phyloP scores from a whole-genome alignment of 2,113 vertebrate genomes.

The Tachysurus vachellii region DNA sequence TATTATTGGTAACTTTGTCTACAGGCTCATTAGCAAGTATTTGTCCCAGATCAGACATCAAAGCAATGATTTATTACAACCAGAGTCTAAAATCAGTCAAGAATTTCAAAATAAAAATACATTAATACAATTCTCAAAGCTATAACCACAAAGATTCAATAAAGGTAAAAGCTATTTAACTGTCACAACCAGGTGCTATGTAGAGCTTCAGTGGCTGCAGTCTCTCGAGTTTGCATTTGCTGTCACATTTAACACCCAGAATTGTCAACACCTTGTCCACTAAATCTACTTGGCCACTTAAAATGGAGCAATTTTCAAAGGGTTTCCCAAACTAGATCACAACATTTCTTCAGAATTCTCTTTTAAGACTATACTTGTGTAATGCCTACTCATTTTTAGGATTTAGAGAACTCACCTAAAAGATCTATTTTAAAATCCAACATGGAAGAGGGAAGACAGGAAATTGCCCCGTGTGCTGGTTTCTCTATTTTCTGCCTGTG shows the following conservation, averaged over 20 bases:
- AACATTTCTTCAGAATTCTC: constrained; percentile 4
- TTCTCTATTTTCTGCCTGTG: constrained; percentile 34
- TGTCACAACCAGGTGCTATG: constrained; percentile 21
- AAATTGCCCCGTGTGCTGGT: constrained; percentile 1
- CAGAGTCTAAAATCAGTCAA: neutral
- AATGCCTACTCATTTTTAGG: neutral
- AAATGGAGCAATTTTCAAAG: neutral
- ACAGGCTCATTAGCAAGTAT: constrained; percentile 24
- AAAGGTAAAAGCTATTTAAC: neutral
- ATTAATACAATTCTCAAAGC: neutral
- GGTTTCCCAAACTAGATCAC: neutral
- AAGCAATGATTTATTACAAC: neutral
- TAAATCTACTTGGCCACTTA: neutral
- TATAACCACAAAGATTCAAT: neutral
- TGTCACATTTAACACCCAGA: constrained; percentile 5
- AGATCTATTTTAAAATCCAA: constrained; percentile 18
- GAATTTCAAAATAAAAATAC: neutral
- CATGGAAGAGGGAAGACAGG: constrained; percentile 25
- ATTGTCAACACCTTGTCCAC: neutral
- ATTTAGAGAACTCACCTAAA: neutral
- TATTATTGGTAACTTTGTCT: constrained; percentile 56
- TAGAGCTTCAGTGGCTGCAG: neutral
- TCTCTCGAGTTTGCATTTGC: neutral
- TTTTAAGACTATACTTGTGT: constrained; percentile 1
- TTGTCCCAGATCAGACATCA: constrained; percentile 1